These are phyloP conservation scores for Rhopalosiphum nymphaeae DNA, from an alignment of 2,888 invertebrate species.

Conservation along the genomic window DNA sequence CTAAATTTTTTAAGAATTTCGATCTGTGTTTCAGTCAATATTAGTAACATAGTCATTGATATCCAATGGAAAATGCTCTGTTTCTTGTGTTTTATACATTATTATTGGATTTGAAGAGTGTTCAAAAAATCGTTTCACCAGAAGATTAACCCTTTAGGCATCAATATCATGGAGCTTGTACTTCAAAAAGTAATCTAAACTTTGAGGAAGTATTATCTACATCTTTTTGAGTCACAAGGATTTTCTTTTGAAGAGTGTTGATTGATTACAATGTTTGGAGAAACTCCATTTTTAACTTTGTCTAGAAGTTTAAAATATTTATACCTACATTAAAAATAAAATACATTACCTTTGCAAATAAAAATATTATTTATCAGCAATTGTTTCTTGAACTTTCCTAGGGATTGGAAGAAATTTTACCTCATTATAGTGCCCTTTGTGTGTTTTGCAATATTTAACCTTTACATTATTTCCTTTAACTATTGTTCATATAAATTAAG, in stretches of 20 bases:
- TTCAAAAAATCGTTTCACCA: neutral
- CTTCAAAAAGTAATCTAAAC: neutral
- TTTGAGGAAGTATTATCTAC: conserved; percentile 5
- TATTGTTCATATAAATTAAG: too few relatives aligned
- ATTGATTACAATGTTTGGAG: neutral
- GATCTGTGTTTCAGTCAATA: too few relatives aligned
- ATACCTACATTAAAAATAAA: too few relatives aligned
- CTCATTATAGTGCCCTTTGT: neutral
- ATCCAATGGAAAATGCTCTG: too few relatives aligned
- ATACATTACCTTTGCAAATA: neutral
- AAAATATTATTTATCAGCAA: neutral
- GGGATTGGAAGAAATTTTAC: conserved; percentile 11
- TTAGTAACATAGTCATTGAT: too few relatives aligned
- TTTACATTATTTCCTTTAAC: too few relatives aligned
- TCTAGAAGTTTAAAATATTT: neutral
- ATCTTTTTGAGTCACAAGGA: neutral
- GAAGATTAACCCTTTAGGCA: neutral
- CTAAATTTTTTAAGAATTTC: too few relatives aligned
- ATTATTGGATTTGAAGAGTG: neutral
- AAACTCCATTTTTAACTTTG: neutral
- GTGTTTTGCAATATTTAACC: neutral
- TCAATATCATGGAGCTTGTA: conserved; percentile 14
- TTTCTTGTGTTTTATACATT: neutral
- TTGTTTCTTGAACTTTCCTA: conserved; percentile 2
- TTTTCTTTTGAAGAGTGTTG: conserved; percentile 24